Percentiles rank a stretch among this genome's conserved stretches.
phyloP scores from a whole-genome alignment of 2,797 vertebrate genomes.

The Molossus molossus region DNA sequence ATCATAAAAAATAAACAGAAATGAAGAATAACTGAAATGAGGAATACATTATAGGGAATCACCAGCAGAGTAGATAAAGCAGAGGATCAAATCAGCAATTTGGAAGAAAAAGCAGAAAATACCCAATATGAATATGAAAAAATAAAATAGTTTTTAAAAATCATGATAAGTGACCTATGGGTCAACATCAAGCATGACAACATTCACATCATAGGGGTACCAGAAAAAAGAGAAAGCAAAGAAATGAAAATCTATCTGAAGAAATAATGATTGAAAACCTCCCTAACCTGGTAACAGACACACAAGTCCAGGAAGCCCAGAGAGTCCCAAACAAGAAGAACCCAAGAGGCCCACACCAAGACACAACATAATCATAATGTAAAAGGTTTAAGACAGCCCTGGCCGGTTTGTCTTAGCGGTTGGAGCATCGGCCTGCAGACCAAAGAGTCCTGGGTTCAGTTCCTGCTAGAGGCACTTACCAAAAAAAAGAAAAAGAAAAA shows the following conservation, averaged over 20 bases:
- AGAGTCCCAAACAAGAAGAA: background rate
- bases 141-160: background rate
- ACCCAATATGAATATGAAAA: background rate
- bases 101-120: background rate
- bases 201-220: background rate
- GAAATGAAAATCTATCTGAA: background rate
- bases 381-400: no score
- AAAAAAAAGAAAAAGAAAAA: no score
- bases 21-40: background rate
- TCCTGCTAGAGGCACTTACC: no score
- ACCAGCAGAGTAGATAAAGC: background rate
- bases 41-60: background rate
- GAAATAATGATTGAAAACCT: background rate
- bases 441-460: no score
- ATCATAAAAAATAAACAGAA: background rate
- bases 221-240: background rate
- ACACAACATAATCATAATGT: background rate
- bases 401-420: no score
- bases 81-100: background rate
- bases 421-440: no score
- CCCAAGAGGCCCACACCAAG: background rate
- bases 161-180: background rate
- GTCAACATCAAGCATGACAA: background rate
- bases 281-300: background rate
- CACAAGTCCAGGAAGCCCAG: background rate